Evolutionary conservation across 2,113 vertebrate genomes (phyloP).

Genomic region (Pavo muticus): DNA sequence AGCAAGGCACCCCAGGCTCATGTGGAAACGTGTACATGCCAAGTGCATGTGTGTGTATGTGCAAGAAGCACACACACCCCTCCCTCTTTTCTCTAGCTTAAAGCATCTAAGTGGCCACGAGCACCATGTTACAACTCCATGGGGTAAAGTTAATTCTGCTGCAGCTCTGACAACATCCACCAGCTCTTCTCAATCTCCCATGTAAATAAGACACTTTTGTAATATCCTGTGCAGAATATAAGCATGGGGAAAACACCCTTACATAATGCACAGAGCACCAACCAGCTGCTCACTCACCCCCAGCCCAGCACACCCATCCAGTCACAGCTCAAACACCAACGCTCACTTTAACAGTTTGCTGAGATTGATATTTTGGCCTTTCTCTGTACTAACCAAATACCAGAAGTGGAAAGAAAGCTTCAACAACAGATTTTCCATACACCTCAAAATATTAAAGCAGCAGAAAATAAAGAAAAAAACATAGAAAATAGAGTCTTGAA

Average conservation of each 20-base stretch:
- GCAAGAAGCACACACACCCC: not conserved
- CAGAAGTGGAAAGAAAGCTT: not conserved
- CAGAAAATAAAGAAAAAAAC: not conserved
- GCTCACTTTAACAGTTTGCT: not conserved
- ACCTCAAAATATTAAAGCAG: not conserved
- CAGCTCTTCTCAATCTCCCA: not conserved
- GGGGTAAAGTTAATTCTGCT: not conserved
- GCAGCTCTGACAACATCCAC: not conserved
- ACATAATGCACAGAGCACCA: accelerated
- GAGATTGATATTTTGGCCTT: not conserved
- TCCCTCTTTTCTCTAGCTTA: not conserved
- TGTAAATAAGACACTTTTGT: not conserved
- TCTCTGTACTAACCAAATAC: not conserved
- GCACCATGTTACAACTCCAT: not conserved
- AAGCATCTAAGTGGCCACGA: not conserved
- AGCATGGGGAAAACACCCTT: not conserved
- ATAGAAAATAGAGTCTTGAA: not conserved
- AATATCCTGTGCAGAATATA: slow-evolving; percentile 19
- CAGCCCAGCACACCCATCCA: accelerated
- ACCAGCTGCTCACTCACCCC: not conserved
- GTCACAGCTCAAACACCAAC: not conserved
- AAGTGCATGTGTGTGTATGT: too few relatives aligned
- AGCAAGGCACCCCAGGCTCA: not conserved
- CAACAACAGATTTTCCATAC: not conserved
- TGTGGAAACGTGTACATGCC: accelerated